Evolutionary conservation across 2,888 invertebrate genomes (phyloP).

Genomic region (Tenthredo scrophulariae): DNA sequence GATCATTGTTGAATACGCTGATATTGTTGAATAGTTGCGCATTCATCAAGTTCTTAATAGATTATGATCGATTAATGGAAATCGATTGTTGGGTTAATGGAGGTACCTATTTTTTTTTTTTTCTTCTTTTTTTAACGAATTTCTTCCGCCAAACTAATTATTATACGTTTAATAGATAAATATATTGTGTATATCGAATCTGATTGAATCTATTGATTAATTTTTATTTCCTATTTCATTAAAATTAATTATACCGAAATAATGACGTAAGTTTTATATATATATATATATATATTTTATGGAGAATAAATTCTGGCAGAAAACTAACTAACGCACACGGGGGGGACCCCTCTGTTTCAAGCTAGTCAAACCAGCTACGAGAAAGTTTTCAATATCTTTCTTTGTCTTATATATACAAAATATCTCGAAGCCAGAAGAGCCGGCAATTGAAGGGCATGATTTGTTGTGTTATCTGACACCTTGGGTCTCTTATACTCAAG

Average conservation of each 20-base stretch:
- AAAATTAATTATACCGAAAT: neutral
- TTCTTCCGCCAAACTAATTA: neutral
- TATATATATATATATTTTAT: no score
- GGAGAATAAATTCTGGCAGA: neutral
- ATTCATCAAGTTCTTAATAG: neutral
- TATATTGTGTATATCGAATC: neutral
- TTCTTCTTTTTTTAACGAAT: neutral
- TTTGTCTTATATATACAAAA: constrained; percentile 13
- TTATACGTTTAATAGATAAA: neutral
- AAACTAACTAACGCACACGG: neutral
- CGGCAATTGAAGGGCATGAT: constrained; percentile 12
- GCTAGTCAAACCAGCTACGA: neutral
- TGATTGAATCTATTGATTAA: neutral
- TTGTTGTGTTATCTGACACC: constrained; percentile 36
- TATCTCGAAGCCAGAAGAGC: neutral
- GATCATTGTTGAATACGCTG: neutral
- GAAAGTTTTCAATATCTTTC: neutral
- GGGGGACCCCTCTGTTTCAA: neutral
- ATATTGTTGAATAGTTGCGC: neutral
- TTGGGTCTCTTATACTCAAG: neutral
- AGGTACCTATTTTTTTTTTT: neutral
- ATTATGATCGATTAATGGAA: neutral
- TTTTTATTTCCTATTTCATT: neutral
- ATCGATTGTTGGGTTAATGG: neutral
- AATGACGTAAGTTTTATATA: neutral